Conservation (phyloP, 1,140 invertebrate genomes). For the Antheraea pernyi region DNA sequence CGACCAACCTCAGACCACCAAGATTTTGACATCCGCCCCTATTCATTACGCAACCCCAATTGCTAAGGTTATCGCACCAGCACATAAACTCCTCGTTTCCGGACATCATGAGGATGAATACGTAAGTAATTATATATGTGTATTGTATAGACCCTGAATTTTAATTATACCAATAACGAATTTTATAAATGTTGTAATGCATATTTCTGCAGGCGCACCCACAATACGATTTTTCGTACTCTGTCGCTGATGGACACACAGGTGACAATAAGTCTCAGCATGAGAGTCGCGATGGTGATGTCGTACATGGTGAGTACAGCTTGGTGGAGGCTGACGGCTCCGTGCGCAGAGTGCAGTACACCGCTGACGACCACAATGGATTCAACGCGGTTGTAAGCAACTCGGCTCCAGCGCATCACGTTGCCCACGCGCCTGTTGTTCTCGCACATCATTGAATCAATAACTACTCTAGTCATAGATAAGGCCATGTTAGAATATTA, state of each 20-base stretch:
- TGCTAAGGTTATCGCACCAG: conserved; percentile 36
- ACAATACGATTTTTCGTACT: conserved; percentile 38
- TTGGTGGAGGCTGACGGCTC: conserved; percentile 38
- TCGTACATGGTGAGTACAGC: conserved; percentile 35
- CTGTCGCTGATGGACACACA: conserved; percentile 38
- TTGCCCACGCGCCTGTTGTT: conserved; percentile 50
- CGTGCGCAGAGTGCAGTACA: conserved; percentile 34
- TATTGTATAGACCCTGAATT: neutral
- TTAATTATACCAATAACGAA: neutral
- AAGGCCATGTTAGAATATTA: conserved; percentile 5
- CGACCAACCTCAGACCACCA: conserved; percentile 31
- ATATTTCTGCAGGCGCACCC: conserved; percentile 29
- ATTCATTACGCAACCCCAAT: conserved; percentile 15
- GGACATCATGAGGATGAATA: conserved; percentile 41
- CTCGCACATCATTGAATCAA: conserved; percentile 25
- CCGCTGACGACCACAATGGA: conserved; percentile 36
- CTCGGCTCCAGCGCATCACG: conserved; percentile 76
- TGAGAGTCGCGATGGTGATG: too few species aligned
- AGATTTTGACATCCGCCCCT: conserved; percentile 5
- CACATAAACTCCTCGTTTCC: conserved; percentile 33
- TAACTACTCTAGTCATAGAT: neutral
- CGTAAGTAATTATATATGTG: conserved; percentile 25
- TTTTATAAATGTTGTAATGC: neutral
- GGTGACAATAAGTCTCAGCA: too few species aligned
- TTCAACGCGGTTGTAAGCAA: conserved; percentile 83